Percentiles rank a stretch among this genome's conserved stretches.
Conservation (phyloP, 1,140 invertebrate genomes). For the Planococcus citri region DNA sequence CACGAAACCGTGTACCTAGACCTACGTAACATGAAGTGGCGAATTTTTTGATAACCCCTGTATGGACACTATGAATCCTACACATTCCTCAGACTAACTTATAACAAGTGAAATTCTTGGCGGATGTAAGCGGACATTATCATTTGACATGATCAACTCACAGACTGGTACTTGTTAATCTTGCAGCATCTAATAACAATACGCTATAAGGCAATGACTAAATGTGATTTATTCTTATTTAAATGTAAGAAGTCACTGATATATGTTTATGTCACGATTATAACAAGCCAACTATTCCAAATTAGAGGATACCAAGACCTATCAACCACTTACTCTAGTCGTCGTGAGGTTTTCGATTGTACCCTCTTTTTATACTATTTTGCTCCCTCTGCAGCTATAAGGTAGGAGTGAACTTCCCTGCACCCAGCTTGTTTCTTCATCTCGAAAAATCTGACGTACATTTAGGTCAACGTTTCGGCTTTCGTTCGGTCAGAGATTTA, state of each 20-base stretch:
- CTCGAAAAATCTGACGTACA: too few species aligned
- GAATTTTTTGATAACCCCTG: neutral
- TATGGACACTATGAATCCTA: neutral
- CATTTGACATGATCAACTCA: constrained; percentile 2
- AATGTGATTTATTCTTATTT: constrained; percentile 8
- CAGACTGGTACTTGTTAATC: neutral
- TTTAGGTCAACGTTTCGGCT: too few species aligned
- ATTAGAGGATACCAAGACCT: neutral
- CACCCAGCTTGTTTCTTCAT: too few species aligned
- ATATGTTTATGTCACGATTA: constrained; percentile 7
- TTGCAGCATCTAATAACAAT: constrained; percentile 2
- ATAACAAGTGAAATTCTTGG: constrained; percentile 7
- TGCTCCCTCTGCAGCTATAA: too few species aligned
- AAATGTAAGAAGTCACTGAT: neutral
- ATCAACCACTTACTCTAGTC: too few species aligned
- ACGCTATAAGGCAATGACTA: constrained; percentile 1
- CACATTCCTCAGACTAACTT: neutral
- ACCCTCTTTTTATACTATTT: too few species aligned
- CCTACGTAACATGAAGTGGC: neutral
- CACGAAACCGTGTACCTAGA: neutral
- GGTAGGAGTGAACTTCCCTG: too few species aligned
- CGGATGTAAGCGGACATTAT: constrained; percentile 6
- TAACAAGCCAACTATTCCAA: constrained; percentile 2
- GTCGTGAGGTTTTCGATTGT: too few species aligned
- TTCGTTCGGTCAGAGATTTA: too few species aligned